Evolutionary conservation across 2,797 vertebrate species (phyloP).

Genomic region (Falco biarmicus): DNA sequence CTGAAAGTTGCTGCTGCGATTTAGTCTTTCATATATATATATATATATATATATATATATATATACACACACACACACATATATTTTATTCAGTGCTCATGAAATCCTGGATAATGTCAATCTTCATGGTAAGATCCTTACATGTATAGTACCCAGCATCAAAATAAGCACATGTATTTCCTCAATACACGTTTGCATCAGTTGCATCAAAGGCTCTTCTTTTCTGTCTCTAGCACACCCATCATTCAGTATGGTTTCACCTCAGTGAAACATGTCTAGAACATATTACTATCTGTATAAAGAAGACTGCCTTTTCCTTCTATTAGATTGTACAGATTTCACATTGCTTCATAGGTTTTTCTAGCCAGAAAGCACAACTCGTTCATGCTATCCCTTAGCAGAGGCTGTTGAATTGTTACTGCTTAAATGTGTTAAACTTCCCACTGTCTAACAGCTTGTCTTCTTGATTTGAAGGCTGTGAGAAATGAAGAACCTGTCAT

Average conservation of each 20-base stretch:
- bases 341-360: not conserved
- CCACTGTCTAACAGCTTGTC: not conserved
- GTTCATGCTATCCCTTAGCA: not conserved
- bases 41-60: not conserved
- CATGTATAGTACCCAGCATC: not conserved
- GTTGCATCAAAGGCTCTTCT: not conserved
- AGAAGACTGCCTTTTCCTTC: not conserved
- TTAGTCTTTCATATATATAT: not conserved
- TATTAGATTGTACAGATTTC: not conserved
- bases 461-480: not conserved
- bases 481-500: not conserved
- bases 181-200: not conserved
- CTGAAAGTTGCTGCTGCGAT: not conserved
- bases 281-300: not conserved
- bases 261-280: not conserved
- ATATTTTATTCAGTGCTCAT: not conserved
- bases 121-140: not conserved
- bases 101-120: not conserved
- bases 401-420: constrained; percentile 2
- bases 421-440: not conserved
- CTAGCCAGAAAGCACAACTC: not conserved
- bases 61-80: fast-evolving
- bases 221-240: not conserved
- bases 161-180: not conserved
- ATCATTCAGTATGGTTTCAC: not conserved